These are phyloP conservation scores for Acrossocheilus fasciatus DNA, from an alignment of 2,797 vertebrate genomes.

Conservation along the genomic window DNA sequence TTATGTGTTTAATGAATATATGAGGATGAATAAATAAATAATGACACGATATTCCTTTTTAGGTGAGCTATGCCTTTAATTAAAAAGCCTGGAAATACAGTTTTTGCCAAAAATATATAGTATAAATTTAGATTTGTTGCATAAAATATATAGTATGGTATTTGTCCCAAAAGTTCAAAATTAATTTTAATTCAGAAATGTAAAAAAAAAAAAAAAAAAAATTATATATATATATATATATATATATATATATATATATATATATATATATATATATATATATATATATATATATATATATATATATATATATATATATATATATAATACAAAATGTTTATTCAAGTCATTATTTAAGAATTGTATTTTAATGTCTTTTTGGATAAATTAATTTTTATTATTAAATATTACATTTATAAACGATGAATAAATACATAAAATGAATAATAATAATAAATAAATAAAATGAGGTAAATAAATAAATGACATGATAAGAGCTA, in stretches of 20 bases:
- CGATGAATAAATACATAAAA: not conserved
- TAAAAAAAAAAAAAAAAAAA: too few species aligned
- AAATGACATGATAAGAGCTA: not conserved
- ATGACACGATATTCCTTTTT: not conserved
- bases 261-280: too few species aligned
- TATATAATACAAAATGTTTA: too few species aligned
- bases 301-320: too few species aligned
- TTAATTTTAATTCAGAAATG: too few species aligned
- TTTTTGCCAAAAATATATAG: not conserved
- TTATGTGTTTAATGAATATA: not conserved
- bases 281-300: too few species aligned
- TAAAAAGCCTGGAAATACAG: not conserved
- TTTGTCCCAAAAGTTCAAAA: too few species aligned
- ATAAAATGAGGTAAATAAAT: not conserved
- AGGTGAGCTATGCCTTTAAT: not conserved
- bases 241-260: too few species aligned
- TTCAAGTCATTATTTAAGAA: too few species aligned
- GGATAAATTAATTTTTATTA: not conserved
- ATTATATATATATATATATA: too few species aligned
- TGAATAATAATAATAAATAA: not conserved
- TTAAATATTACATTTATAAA: not conserved
- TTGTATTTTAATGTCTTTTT: not conserved
- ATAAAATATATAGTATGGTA: too few species aligned
- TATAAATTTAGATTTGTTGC: too few species aligned
- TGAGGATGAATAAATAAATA: not conserved